A percentile compares a stretch with the other conserved stretches of the same genome.
Conservation (phyloP, 2,797 vertebrate genomes). For the Distichodus sexfasciatus region DNA sequence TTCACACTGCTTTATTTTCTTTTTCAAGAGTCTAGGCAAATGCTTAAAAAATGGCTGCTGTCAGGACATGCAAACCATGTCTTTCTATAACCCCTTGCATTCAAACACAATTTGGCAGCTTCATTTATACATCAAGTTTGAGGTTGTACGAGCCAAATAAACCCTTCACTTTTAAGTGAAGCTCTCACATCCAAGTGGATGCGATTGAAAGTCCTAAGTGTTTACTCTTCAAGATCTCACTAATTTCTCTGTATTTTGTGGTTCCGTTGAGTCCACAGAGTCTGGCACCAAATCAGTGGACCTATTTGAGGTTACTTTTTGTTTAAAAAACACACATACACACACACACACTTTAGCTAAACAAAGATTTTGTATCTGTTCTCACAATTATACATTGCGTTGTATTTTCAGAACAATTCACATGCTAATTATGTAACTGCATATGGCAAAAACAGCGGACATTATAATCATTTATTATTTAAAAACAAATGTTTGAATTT, state of each 20-base stretch:
- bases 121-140: conserved; percentile 44
- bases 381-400: background rate
- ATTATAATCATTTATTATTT: background rate
- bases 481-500: background rate
- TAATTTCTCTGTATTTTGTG: conserved; percentile 35
- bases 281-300: conserved; percentile 10
- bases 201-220: conserved; percentile 46
- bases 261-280: conserved; percentile 30
- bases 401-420: background rate
- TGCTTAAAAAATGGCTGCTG: conserved; percentile 45
- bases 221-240: conserved; percentile 46
- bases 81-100: conserved; percentile 47
- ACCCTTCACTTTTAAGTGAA: conserved; percentile 41
- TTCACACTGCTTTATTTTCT: conserved; percentile 50
- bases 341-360: background rate
- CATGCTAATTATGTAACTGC: background rate
- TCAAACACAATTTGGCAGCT: conserved; percentile 56
- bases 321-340: conserved; percentile 2
- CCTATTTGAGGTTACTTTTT: conserved; percentile 12
- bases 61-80: conserved; percentile 53
- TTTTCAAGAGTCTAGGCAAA: conserved; percentile 53
- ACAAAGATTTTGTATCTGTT: background rate
- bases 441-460: background rate
- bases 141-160: conserved; percentile 42
- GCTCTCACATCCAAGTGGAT: conserved; percentile 47